A percentile compares a stretch with the other conserved stretches of the same genome.
Conservation (phyloP, 2,797 vertebrate species). For the Meda fulgida region DNA sequence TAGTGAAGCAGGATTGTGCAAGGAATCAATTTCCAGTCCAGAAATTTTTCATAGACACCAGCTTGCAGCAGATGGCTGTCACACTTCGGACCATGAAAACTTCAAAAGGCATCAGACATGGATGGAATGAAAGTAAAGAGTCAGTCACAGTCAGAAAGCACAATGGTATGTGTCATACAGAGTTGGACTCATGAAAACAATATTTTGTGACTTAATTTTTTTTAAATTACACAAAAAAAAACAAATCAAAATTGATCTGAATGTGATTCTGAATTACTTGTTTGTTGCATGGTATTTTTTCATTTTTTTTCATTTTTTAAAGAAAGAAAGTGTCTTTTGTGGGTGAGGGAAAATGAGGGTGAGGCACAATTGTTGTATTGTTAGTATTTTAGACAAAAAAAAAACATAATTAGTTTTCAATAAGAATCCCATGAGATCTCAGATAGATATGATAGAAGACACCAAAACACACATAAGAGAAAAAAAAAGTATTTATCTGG, state of each 20-base stretch:
- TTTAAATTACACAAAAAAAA: background rate
- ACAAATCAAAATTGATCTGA: background rate
- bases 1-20: background rate
- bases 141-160: slow-evolving; percentile 25
- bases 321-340: background rate
- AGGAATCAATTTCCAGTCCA: slow-evolving; percentile 21
- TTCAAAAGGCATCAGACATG: slow-evolving; percentile 23
- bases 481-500: background rate
- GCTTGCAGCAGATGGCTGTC: slow-evolving; percentile 9
- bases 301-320: background rate
- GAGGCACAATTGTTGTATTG: too few species aligned
- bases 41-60: slow-evolving; percentile 30
- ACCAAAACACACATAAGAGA: background rate
- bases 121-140: slow-evolving; percentile 48
- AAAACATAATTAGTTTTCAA: background rate
- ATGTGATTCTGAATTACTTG: background rate
- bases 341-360: background rate
- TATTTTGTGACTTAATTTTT: slow-evolving; percentile 9
- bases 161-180: background rate
- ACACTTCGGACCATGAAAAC: slow-evolving; percentile 31
- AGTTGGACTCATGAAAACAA: background rate
- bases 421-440: background rate
- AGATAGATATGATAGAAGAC: background rate
- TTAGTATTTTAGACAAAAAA: background rate
- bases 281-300: background rate